Evolutionary conservation across 2,888 invertebrate genomes (phyloP).

Genomic region (Cheilosia pagana): DNA sequence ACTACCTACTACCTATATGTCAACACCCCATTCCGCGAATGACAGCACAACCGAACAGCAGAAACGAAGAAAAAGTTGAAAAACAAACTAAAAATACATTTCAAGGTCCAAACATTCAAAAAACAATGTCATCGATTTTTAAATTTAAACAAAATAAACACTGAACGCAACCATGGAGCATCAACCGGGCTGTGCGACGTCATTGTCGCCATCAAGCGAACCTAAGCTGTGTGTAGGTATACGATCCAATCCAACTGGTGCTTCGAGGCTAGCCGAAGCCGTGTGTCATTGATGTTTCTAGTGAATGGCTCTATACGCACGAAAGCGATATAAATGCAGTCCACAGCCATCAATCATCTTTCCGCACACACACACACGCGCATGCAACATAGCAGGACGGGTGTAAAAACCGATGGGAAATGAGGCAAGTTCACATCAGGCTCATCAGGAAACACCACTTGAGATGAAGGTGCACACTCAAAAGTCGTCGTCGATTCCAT

Average conservation of each 20-base stretch:
- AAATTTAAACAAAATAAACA: slow-evolving; percentile 41
- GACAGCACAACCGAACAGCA: slow-evolving; percentile 18
- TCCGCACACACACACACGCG: neutral
- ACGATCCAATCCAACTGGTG: slow-evolving; percentile 4
- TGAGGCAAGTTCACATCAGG: slow-evolving; percentile 45
- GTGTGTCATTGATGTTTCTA: slow-evolving; percentile 38
- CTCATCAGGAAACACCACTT: slow-evolving; percentile 52
- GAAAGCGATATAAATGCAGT: neutral
- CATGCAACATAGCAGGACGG: neutral
- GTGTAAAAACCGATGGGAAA: slow-evolving; percentile 17
- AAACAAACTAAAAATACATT: slow-evolving; percentile 59
- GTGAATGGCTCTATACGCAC: neutral
- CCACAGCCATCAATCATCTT: slow-evolving; percentile 30
- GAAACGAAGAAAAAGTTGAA: slow-evolving; percentile 24
- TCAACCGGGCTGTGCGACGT: slow-evolving; percentile 7
- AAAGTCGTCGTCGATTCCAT: slow-evolving; percentile 19
- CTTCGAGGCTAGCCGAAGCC: slow-evolving; percentile 18
- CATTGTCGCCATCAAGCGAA: slow-evolving; percentile 1
- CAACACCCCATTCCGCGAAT: slow-evolving; percentile 1
- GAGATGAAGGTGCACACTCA: slow-evolving; percentile 51
- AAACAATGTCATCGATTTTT: slow-evolving; percentile 72
- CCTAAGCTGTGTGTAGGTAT: neutral
- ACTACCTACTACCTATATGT: slow-evolving; percentile 13
- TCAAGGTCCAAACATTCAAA: slow-evolving; percentile 68
- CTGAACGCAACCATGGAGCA: slow-evolving; percentile 33